phyloP scores from a whole-genome alignment of 2,797 vertebrate species.

The Crocodylus rhombifer region DNA sequence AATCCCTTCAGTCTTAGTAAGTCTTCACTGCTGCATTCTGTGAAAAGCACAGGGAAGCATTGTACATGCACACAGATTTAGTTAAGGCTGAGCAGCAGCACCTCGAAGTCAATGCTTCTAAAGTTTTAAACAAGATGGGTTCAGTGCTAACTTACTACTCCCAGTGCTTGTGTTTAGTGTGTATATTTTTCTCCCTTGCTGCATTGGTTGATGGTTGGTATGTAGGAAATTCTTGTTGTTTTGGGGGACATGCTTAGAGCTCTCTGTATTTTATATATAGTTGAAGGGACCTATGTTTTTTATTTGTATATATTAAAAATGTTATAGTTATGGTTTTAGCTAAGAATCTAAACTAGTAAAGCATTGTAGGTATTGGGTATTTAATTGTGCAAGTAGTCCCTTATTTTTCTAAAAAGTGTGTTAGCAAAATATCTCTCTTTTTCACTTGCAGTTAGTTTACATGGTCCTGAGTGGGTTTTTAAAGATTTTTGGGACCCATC shows the following conservation, averaged over 20 bases:
- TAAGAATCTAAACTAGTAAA: conserved; percentile 20
- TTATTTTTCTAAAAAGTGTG: background rate
- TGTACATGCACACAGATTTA: background rate
- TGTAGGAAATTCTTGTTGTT: background rate
- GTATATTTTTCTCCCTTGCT: background rate
- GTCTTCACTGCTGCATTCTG: background rate
- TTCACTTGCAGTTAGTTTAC: background rate
- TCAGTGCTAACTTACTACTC: background rate
- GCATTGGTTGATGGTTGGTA: background rate
- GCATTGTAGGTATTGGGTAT: background rate
- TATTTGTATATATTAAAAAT: too few relatives aligned
- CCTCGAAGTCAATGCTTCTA: background rate
- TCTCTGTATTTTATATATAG: conserved; percentile 26
- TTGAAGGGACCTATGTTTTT: background rate
- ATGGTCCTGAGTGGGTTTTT: background rate
- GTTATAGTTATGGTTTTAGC: background rate
- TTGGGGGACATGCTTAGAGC: background rate
- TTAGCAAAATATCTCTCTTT: background rate
- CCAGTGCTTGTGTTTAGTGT: background rate
- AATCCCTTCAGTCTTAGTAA: background rate
- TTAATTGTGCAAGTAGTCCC: background rate
- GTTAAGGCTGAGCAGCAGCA: background rate
- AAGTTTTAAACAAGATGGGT: background rate
- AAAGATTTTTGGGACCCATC: background rate
- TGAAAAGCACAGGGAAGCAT: too few relatives aligned